phyloP scores from a whole-genome alignment of 35 echinoderm and acorn worm species.

The Lytechinus pictus region DNA sequence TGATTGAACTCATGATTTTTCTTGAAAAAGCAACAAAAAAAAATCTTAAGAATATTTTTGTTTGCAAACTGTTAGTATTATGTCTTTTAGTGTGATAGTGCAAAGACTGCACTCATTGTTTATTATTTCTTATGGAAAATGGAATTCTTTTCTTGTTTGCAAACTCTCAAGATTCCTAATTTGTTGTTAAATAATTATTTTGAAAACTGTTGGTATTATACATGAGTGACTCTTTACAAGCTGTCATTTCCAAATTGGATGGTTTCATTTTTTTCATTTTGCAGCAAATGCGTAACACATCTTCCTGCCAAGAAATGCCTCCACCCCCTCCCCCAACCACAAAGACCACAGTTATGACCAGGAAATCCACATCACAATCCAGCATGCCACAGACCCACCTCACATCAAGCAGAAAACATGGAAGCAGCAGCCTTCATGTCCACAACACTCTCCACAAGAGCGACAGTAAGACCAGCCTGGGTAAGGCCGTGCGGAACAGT shows the following conservation, averaged over 20 bases:
- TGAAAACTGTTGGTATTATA: too few relatives aligned
- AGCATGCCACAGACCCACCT: background rate
- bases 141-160: too few relatives aligned
- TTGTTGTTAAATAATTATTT: too few relatives aligned
- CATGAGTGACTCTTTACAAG: too few relatives aligned
- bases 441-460: background rate
- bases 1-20: too few relatives aligned
- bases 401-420: background rate
- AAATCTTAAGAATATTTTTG: too few relatives aligned
- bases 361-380: background rate
- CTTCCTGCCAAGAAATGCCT: slow-evolving; percentile 55
- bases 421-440: background rate
- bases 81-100: too few relatives aligned
- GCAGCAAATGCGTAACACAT: slow-evolving; percentile 42
- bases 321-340: slow-evolving; percentile 51
- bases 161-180: too few relatives aligned
- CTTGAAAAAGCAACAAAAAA: too few relatives aligned
- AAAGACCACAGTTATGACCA: background rate
- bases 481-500: background rate
- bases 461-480: background rate
- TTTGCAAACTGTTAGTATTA: too few relatives aligned
- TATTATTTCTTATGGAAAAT: too few relatives aligned
- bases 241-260: background rate
- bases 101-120: too few relatives aligned
- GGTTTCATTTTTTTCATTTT: background rate